Conservation (phyloP, 2,888 invertebrate genomes). For the Julus scanicus region DNA sequence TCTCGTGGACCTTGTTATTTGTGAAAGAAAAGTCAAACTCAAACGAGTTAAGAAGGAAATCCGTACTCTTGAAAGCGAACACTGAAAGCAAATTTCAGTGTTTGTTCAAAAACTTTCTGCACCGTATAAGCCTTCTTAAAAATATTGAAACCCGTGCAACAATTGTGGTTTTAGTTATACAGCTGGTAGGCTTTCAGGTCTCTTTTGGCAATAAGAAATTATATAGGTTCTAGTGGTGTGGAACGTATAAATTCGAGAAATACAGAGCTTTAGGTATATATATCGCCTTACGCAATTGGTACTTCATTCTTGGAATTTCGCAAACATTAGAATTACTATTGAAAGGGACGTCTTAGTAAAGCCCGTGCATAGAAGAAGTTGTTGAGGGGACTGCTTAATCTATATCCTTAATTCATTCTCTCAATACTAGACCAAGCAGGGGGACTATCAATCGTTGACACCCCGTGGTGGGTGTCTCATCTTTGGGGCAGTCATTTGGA, state of each 20-base stretch:
- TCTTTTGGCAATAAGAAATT: not conserved
- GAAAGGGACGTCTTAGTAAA: not conserved
- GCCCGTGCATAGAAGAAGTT: not conserved
- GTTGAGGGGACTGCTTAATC: conserved; percentile 43
- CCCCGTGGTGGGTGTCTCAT: conserved; percentile 20
- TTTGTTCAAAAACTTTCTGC: too few species aligned
- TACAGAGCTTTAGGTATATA: not conserved
- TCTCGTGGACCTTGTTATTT: too few species aligned
- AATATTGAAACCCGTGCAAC: not conserved
- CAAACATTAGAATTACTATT: not conserved
- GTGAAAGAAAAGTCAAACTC: not conserved
- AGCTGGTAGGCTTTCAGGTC: not conserved
- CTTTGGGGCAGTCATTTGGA: not conserved
- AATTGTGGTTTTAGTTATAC: not conserved
- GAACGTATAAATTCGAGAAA: not conserved
- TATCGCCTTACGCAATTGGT: not conserved
- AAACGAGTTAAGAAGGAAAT: not conserved
- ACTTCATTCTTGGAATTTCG: conserved; percentile 8
- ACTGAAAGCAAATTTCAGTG: too few species aligned
- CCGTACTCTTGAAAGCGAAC: too few species aligned
- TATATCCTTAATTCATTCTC: not conserved
- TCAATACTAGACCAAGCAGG: not conserved
- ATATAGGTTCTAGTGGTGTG: not conserved
- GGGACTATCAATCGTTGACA: conserved; percentile 36
- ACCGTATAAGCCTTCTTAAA: too few species aligned